Conservation (phyloP, 2,888 invertebrate genomes). For the Seira musarum region DNA sequence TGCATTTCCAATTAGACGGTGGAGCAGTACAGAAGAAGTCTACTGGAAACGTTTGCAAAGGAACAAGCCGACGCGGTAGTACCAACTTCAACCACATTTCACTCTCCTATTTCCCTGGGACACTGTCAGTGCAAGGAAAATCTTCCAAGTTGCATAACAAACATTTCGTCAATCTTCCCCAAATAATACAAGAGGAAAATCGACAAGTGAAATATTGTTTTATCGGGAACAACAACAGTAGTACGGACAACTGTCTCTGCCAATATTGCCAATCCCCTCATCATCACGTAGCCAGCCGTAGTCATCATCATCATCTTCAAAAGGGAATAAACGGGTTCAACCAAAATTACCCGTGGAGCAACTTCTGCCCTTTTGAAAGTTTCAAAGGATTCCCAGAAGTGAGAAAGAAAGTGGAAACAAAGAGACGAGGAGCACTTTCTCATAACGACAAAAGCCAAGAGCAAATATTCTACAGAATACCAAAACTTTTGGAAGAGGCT, state of each 20-base stretch:
- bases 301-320: neutral
- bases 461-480: constrained; percentile 44
- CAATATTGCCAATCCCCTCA: too few species aligned
- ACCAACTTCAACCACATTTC: too few species aligned
- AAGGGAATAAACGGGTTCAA: neutral
- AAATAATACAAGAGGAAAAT: constrained; percentile 1
- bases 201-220: neutral
- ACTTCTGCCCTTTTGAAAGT: constrained; percentile 23
- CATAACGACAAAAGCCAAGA: constrained; percentile 8
- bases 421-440: neutral
- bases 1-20: constrained; percentile 44
- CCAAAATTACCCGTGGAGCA: constrained; percentile 28
- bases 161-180: constrained; percentile 51
- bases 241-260: constrained; percentile 24
- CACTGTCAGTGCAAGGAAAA: constrained; percentile 48
- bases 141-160: constrained; percentile 58
- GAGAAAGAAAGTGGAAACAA: constrained; percentile 25
- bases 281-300: neutral
- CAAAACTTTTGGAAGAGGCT: constrained; percentile 55
- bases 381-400: constrained; percentile 55
- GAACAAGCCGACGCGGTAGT: neutral
- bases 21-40: neutral
- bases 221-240: constrained; percentile 6
- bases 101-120: neutral
- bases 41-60: neutral